Evolutionary conservation across 2,113 vertebrate genomes (phyloP).

Genomic region (Lucifuga dentata): DNA sequence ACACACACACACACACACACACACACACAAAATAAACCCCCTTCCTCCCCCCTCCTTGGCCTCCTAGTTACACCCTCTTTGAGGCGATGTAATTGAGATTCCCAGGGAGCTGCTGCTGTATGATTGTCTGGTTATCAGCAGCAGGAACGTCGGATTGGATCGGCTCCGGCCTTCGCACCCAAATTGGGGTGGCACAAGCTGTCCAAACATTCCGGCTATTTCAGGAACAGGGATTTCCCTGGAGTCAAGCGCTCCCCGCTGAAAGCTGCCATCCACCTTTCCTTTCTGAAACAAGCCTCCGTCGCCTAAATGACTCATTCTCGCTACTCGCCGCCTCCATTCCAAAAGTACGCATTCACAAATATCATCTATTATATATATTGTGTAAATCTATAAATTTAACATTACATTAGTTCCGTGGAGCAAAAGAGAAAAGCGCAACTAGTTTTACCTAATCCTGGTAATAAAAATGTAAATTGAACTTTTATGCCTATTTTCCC

Average conservation of each 20-base stretch:
- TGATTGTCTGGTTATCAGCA: constrained; percentile 64
- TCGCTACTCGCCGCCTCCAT: neutral
- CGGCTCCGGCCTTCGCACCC: no score
- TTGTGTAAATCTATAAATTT: no score
- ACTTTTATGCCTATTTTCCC: no score
- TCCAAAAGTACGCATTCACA: neutral
- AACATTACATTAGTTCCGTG: no score
- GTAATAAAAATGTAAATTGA: no score
- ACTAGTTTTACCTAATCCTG: no score
- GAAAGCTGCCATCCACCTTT: constrained; percentile 8
- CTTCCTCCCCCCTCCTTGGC: constrained; percentile 33
- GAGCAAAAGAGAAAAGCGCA: no score
- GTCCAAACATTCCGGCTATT: constrained; percentile 60
- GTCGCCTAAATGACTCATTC: neutral
- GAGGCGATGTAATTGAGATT: constrained; percentile 61
- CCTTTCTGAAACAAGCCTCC: neutral
- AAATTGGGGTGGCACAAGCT: constrained; percentile 70
- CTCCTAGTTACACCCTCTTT: constrained; percentile 41
- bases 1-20: constrained; percentile 7
- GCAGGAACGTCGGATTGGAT: no score
- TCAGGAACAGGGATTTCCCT: constrained; percentile 56
- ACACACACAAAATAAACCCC: constrained; percentile 41
- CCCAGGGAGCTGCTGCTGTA: constrained; percentile 49
- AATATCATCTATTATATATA: neutral
- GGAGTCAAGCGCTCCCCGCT: neutral